phyloP scores from a whole-genome alignment of 1,140 invertebrate genomes.

The Caerostris darwini region DNA sequence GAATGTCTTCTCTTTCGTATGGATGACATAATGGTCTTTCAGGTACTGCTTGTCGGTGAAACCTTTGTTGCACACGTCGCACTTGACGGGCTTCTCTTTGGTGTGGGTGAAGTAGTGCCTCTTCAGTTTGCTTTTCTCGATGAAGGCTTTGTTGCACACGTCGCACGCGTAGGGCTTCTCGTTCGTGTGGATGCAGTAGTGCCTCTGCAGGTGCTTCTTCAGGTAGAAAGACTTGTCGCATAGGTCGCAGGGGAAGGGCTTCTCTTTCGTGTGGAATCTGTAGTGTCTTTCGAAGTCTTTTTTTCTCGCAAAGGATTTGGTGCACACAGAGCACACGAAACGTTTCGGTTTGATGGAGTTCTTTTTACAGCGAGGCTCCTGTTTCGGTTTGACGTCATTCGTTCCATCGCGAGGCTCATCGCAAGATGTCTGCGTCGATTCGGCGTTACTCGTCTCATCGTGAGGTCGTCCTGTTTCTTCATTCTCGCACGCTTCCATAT shows the following conservation, averaged over 20 bases:
- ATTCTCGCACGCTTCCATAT: too few relatives aligned
- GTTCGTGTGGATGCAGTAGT: not conserved
- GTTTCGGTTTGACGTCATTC: too few relatives aligned
- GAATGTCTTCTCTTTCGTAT: conserved; percentile 89
- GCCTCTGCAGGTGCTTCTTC: not conserved
- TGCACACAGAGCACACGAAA: too few relatives aligned
- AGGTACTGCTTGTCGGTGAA: conserved; percentile 58
- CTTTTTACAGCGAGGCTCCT: too few relatives aligned
- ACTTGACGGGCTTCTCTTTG: conserved; percentile 4
- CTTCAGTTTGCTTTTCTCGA: conserved; percentile 1
- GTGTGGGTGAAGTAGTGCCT: conserved; percentile 46
- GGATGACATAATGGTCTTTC: conserved; percentile 86
- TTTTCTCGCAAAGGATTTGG: too few relatives aligned
- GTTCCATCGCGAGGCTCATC: too few relatives aligned
- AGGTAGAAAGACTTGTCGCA: not conserved
- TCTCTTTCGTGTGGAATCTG: not conserved
- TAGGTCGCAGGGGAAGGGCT: not conserved
- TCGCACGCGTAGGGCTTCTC: conserved; percentile 39
- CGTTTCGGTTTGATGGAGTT: too few relatives aligned
- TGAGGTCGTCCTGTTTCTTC: too few relatives aligned
- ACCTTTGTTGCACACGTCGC: conserved; percentile 59
- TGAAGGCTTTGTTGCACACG: conserved; percentile 52
- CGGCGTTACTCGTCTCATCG: too few relatives aligned
- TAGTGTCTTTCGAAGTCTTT: not conserved
- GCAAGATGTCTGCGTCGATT: too few relatives aligned